phyloP scores from a whole-genome alignment of 2,113 vertebrate genomes.

The Urocitellus parryii region DNA sequence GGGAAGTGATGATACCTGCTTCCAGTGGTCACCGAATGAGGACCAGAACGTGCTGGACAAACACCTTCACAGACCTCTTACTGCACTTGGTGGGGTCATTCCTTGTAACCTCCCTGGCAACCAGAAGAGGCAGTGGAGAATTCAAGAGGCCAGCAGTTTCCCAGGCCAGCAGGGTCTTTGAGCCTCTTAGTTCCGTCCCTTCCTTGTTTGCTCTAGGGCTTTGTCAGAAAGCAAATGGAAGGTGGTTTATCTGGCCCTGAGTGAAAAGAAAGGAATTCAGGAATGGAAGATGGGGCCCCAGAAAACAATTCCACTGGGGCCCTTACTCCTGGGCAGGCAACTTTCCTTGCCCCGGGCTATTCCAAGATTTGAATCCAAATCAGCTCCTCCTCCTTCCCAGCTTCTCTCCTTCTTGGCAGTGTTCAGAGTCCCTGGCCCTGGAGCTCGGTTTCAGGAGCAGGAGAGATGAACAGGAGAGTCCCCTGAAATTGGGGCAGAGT shows the following conservation, averaged over 20 bases:
- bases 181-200: not conserved
- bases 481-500: constrained; percentile 76
- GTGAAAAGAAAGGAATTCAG: constrained; percentile 9
- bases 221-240: constrained; percentile 57
- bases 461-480: constrained; percentile 52
- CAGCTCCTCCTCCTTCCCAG: not conserved
- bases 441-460: constrained; percentile 44
- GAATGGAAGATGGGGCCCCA: not conserved
- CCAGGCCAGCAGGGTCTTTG: not conserved
- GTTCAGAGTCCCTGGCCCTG: not conserved
- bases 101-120: not conserved
- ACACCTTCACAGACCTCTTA: not conserved
- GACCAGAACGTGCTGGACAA: not conserved
- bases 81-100: not conserved
- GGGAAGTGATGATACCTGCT: not conserved
- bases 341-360: not conserved
- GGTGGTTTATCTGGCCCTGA: not conserved
- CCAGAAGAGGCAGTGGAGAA: not conserved
- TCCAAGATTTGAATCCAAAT: not conserved
- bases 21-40: not conserved
- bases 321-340: not conserved
- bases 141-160: constrained; percentile 19
- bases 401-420: not conserved
- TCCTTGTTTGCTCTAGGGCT: constrained; percentile 49
- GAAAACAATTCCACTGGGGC: not conserved